Evolutionary conservation across 2,888 invertebrate species (phyloP), one percentile per base, ranked within the genome.

Genomic region (Drosophila hawaiiensis): DNA sequence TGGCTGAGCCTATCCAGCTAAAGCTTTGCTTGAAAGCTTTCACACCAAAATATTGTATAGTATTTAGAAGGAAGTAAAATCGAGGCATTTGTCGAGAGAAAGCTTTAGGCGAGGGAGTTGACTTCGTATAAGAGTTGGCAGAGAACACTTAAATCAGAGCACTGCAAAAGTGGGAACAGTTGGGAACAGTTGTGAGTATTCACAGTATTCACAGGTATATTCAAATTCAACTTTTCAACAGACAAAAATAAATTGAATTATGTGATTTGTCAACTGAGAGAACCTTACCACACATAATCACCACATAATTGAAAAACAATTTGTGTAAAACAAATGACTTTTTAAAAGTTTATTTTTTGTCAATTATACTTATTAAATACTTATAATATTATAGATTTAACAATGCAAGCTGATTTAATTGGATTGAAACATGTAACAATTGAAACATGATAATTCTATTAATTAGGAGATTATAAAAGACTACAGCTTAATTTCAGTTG

Each of bases 101-200:
- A 78, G 78, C 78, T 78, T 53, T 49, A 4, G 9, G 50, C 31
- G 9, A n/a, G 50, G 43, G 22, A 28, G 29, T 37, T 31, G 35
- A 41, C 12, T 7, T 25, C 41, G 66, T 78, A 78, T 78, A 78
- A 78, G 77, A 78, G 77, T 16, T 3, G 41, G 4, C 33, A 19
- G 12, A 5, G 25, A 10, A 22, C 41, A 54, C 22, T 25, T 60
- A 47, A 33, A 28, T 37, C n/a, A 19, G 22, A 31, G 12, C 28
- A 22, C 3, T 4, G 50, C 14, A 39, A 80, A 52, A 80, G 4
- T 78, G 78, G 81, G 81, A 78, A 78, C 78, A 80, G 64, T 50
- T 55, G 7, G 10, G 4, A 35, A 16, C 22, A 47, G 61, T 19
- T 28, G 31, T 5, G 35, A n/a, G 43, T 28, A 31, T 33, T 72